Percentiles rank a stretch among this genome's conserved stretches.
These are phyloP conservation scores for Cybosia mesomella DNA, from an alignment of 2,888 invertebrate species.

Conservation along the genomic window DNA sequence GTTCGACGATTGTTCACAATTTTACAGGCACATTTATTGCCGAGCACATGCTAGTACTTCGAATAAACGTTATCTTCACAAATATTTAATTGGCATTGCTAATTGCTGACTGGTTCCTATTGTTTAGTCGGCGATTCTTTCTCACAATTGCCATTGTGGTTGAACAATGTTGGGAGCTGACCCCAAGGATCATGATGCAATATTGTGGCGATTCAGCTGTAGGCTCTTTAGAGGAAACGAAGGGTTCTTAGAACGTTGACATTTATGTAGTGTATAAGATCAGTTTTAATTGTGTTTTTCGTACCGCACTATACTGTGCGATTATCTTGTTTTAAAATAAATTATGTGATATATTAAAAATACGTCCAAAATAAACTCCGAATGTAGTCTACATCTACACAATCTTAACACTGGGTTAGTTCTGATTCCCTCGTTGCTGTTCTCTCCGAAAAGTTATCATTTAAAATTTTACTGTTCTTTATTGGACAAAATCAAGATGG, in stretches of 20 bases:
- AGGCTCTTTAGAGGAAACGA: slow-evolving; percentile 56
- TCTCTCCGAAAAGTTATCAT: too few species aligned
- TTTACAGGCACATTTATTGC: slow-evolving; percentile 54
- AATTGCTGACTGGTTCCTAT: slow-evolving; percentile 80
- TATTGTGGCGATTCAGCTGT: slow-evolving; percentile 56
- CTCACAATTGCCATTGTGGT: slow-evolving; percentile 85
- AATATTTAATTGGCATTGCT: slow-evolving; percentile 82
- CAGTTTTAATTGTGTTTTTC: not conserved
- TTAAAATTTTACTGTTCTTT: too few species aligned
- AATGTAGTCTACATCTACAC: not conserved
- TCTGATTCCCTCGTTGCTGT: not conserved
- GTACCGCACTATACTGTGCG: not conserved
- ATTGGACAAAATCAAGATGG: too few species aligned
- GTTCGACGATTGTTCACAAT: slow-evolving; percentile 54
- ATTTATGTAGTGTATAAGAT: slow-evolving; percentile 38
- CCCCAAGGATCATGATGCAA: slow-evolving; percentile 78
- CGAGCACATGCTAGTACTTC: slow-evolving; percentile 61
- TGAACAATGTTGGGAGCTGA: slow-evolving; percentile 85
- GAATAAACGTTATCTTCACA: slow-evolving; percentile 64
- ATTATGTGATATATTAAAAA: not conserved
- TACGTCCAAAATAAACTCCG: not conserved
- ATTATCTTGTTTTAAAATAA: not conserved
- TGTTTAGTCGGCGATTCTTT: slow-evolving; percentile 77
- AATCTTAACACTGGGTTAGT: too few species aligned
- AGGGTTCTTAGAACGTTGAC: slow-evolving; percentile 59